Evolutionary conservation across 2,888 invertebrate species (phyloP).

Genomic region (Coenonympha glycerion): DNA sequence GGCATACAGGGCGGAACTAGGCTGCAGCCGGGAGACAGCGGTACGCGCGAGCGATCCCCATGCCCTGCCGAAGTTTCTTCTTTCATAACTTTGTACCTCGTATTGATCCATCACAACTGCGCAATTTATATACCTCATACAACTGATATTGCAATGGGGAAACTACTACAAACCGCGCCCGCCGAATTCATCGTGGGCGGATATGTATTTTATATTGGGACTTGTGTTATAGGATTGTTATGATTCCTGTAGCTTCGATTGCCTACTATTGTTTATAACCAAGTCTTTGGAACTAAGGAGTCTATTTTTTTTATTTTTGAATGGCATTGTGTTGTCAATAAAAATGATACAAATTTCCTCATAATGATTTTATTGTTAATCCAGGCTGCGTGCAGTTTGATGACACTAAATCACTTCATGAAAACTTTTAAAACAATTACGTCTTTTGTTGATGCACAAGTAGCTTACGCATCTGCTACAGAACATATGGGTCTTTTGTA

Average conservation of each 20-base stretch:
- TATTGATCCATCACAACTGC: slow-evolving; percentile 74
- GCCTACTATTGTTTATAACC: neutral
- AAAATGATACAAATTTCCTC: too few relatives aligned
- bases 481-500: too few relatives aligned
- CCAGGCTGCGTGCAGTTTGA: too few relatives aligned
- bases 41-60: slow-evolving; percentile 67
- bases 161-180: slow-evolving; percentile 30
- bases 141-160: slow-evolving; percentile 36
- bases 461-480: too few relatives aligned
- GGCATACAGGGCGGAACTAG: slow-evolving; percentile 74
- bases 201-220: neutral
- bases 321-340: too few relatives aligned
- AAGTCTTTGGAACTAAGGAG: too few relatives aligned
- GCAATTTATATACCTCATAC: slow-evolving; percentile 63
- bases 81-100: slow-evolving; percentile 73
- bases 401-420: too few relatives aligned
- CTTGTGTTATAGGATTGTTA: neutral
- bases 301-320: too few relatives aligned
- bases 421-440: too few relatives aligned
- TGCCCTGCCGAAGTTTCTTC: slow-evolving; percentile 72
- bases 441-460: too few relatives aligned
- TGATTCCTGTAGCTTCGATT: too few relatives aligned
- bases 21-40: slow-evolving; percentile 67
- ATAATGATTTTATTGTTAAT: too few relatives aligned
- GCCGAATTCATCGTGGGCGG: slow-evolving; percentile 15